These are phyloP conservation scores for Proisotoma minuta DNA, from an alignment of 2,888 invertebrate genomes.

Conservation along the genomic window DNA sequence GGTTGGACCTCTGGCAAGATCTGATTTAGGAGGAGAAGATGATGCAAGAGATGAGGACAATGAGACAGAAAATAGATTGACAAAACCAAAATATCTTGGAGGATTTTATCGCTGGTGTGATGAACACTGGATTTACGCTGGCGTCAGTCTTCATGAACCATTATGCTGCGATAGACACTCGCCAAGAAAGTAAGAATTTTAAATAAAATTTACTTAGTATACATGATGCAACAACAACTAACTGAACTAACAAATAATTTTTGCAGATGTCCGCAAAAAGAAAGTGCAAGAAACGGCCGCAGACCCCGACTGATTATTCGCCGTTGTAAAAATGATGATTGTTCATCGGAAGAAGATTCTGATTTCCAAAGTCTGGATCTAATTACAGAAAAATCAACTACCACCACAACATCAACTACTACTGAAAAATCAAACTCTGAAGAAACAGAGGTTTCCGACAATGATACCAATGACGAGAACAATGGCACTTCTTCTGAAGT, in stretches of 20 bases:
- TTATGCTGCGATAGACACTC: conserved; percentile 43
- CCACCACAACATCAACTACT: conserved; percentile 18
- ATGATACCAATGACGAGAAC: conserved; percentile 10
- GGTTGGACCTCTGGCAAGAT: conserved; percentile 29
- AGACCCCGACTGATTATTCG: conserved; percentile 42
- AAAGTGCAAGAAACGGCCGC: conserved; percentile 28
- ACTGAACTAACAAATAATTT: no score
- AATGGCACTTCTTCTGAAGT: conserved; percentile 15
- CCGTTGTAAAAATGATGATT: conserved; percentile 42
- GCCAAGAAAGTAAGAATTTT: conserved; percentile 33
- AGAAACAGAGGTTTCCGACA: conserved; percentile 26
- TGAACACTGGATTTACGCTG: conserved; percentile 43
- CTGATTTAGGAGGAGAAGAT: conserved; percentile 27
- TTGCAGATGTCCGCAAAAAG: conserved; percentile 28
- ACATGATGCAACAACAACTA: no score
- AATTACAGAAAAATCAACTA: neutral
- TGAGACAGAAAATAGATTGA: conserved; percentile 9
- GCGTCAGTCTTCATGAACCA: conserved; percentile 42
- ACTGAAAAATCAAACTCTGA: conserved; percentile 22
- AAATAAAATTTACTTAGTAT: no score
- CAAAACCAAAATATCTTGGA: conserved; percentile 44
- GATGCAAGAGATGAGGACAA: conserved; percentile 6
- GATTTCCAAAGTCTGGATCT: conserved; percentile 25
- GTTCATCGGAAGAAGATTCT: conserved; percentile 38
- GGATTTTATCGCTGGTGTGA: conserved; percentile 47